These are phyloP conservation scores for Drosophila pandora DNA, from an alignment of 1,140 invertebrate species.

Conservation along the genomic window DNA sequence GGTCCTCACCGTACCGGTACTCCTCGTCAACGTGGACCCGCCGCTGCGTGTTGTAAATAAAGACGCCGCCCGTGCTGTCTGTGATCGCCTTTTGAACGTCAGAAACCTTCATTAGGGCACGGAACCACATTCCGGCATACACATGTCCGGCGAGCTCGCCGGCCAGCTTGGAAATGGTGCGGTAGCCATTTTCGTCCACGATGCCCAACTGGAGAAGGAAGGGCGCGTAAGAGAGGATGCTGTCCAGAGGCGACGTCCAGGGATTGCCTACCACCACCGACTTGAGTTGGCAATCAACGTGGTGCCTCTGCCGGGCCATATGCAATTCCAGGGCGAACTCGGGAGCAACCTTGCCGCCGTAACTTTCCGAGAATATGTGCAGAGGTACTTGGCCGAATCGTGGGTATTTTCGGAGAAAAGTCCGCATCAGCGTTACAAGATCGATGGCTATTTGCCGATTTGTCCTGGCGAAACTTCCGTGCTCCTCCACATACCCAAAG, in stretches of 20 bases:
- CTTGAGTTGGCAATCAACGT: constrained; percentile 88
- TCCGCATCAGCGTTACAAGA: constrained; percentile 88
- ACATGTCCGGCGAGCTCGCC: constrained; percentile 85
- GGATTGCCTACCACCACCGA: constrained; percentile 93
- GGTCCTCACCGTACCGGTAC: constrained; percentile 72
- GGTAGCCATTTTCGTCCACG: constrained; percentile 86
- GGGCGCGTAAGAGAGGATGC: constrained; percentile 91
- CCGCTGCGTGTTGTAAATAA: constrained; percentile 62
- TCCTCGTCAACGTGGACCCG: constrained; percentile 49
- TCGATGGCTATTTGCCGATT: constrained; percentile 91
- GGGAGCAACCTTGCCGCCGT: constrained; percentile 95
- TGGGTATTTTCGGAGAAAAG: constrained; percentile 86
- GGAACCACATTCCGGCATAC: constrained; percentile 85
- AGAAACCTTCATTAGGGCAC: constrained; percentile 83
- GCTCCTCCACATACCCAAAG: constrained; percentile 90
- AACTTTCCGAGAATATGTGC: constrained; percentile 94
- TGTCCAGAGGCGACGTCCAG: constrained; percentile 94
- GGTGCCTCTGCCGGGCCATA: constrained; percentile 87
- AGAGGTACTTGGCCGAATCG: constrained; percentile 89
- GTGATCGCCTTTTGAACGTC: constrained; percentile 48
- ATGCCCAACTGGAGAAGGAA: constrained; percentile 85
- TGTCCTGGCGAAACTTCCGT: constrained; percentile 85
- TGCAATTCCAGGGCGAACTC: constrained; percentile 87
- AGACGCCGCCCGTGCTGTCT: constrained; percentile 43
- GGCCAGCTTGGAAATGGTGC: constrained; percentile 82